These are phyloP conservation scores for Takifugu ocellatus DNA, from an alignment of 2,797 vertebrate genomes.

Conservation along the genomic window DNA sequence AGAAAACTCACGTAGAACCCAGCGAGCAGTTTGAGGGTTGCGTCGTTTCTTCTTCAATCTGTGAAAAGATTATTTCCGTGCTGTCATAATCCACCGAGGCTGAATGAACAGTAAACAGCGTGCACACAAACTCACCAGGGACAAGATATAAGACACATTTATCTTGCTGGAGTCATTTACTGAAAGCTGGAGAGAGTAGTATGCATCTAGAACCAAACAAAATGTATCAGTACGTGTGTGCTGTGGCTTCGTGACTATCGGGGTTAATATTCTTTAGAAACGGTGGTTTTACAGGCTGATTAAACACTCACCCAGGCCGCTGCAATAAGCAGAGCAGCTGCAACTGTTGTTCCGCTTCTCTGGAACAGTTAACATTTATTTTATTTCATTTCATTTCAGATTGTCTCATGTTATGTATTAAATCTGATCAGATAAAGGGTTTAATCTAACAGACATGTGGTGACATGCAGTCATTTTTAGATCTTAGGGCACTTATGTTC, in stretches of 20 bases:
- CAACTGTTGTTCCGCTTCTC: constrained; percentile 29
- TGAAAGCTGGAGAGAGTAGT: constrained; percentile 53
- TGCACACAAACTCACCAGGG: constrained; percentile 43
- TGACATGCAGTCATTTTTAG: no score
- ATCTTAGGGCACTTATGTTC: no score
- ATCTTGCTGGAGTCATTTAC: background rate
- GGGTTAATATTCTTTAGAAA: background rate
- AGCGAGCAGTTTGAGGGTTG: constrained; percentile 9
- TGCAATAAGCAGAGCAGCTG: constrained; percentile 61
- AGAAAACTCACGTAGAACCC: constrained; percentile 28
- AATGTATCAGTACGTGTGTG: background rate
- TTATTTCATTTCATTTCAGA: no score
- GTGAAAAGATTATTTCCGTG: constrained; percentile 12
- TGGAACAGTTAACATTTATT: constrained; percentile 25
- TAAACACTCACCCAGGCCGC: constrained; percentile 44
- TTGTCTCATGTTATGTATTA: no score
- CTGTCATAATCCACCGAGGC: background rate
- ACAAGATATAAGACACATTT: background rate
- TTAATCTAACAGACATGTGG: no score
- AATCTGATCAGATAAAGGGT: no score
- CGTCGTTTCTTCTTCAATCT: constrained; percentile 37
- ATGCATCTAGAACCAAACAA: constrained; percentile 52
- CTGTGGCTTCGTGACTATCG: background rate
- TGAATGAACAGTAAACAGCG: background rate
- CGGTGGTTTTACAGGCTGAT: background rate